Evolutionary conservation across 2,113 vertebrate genomes (phyloP), one percentile per base, ranked within the genome.

Genomic region (Hypomesus transpacificus): DNA sequence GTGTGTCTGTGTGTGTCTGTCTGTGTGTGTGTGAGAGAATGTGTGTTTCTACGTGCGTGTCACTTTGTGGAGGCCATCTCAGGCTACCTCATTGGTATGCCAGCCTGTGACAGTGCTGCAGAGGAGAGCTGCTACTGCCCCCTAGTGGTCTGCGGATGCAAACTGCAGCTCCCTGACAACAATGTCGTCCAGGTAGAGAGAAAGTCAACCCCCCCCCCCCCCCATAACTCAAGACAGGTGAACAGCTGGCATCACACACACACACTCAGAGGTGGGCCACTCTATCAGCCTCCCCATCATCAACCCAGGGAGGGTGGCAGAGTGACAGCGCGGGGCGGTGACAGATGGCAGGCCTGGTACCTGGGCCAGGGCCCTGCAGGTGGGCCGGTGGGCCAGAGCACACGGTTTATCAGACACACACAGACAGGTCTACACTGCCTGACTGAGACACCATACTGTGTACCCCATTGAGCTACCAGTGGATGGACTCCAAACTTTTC

Each of bases 271-370:
- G 59, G 24, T 61, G 24, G 59, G 59, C 59, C 5, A 16, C 21
- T 28, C 59, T 61, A 22, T 18, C 22, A 3, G 3, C 22, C 21
- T 59, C 57, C 14, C 57, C 57, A 59, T 22, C 57, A 59, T 59
- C 20, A 22, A 59, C 39, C 57, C 57, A 59, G 57, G 20, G 20
- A 24, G 57, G 14, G 64, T 52, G 14, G 34, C 64, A 66, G 64
- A 13, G 69, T 61, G 70, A 39, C 51, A 71, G 75, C 59, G 80
- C 73, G 6, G 77, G 54, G 9, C 39, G 1, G 69, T 75, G 39
- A 73, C 87, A 89, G 87, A 89, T 87, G 86, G 83, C 71, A 18
- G 53, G 69, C 77, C 75, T 0, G 61, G 63, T 59, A 71, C 78
- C 78, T 70, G 84, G 85, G 84, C 66, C 46, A 0, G 4, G 77